A percentile compares a stretch with the other conserved stretches of the same genome.
These are phyloP conservation scores for Drosophila erecta DNA, from an alignment of 1,140 invertebrate genomes.

Conservation along the genomic window DNA sequence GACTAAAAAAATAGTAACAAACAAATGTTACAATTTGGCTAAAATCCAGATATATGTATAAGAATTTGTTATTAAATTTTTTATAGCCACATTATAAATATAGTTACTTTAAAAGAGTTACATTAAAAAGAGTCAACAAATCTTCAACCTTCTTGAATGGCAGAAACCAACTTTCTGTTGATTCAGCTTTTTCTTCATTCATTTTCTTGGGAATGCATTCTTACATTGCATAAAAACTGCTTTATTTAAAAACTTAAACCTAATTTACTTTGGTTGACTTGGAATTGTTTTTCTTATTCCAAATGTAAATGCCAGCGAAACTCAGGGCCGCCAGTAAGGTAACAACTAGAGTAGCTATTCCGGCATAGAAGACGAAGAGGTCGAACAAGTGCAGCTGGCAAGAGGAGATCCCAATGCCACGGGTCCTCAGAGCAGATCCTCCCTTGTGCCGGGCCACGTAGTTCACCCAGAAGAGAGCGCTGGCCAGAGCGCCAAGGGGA, in stretches of 20 bases:
- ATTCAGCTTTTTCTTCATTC: neutral
- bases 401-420: constrained; percentile 63
- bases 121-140: neutral
- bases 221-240: neutral
- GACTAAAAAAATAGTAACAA: no score
- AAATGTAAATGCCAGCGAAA: constrained; percentile 34
- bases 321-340: constrained; percentile 31
- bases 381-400: constrained; percentile 71
- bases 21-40: no score
- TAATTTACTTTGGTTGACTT: constrained; percentile 68
- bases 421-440: constrained; percentile 75
- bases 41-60: no score
- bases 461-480: constrained; percentile 87
- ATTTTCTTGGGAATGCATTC: neutral
- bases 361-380: constrained; percentile 64
- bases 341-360: constrained; percentile 26
- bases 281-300: constrained; percentile 41
- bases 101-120: no score
- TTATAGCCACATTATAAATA: no score
- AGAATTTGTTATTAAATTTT: no score
- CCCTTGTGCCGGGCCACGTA: constrained; percentile 87
- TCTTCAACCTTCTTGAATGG: neutral
- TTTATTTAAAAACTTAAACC: constrained; percentile 13
- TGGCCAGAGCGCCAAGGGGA: constrained; percentile 86
- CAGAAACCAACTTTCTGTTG: neutral